Conservation (phyloP, 2,797 vertebrate genomes). For the Lacerta bilineata region DNA sequence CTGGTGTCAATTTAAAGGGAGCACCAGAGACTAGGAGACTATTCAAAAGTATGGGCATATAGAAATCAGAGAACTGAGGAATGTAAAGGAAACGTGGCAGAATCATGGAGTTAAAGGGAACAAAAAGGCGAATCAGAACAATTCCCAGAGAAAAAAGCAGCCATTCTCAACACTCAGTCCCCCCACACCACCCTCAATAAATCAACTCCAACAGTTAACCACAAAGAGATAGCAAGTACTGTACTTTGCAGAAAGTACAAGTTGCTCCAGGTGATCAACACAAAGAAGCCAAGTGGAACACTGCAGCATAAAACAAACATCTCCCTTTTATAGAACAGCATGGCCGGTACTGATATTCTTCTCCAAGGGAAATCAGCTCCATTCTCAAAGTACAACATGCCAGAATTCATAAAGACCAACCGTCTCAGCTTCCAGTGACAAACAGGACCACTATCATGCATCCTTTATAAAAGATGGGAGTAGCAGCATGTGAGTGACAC, state of each 20-base stretch:
- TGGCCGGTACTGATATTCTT: background rate
- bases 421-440: background rate
- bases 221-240: background rate
- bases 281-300: background rate
- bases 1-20: background rate
- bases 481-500: background rate
- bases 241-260: background rate
- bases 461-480: background rate
- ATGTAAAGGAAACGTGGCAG: too few relatives aligned
- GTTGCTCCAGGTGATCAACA: background rate
- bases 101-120: background rate
- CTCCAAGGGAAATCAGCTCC: background rate
- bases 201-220: background rate
- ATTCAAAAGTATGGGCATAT: background rate
- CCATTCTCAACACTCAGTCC: too few relatives aligned
- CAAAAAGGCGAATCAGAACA: background rate
- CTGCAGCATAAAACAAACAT: background rate
- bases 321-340: background rate
- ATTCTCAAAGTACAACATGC: background rate
- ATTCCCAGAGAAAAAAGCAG: background rate
- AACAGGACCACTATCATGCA: background rate
- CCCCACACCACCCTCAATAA: background rate
- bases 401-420: background rate
- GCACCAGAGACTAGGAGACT: background rate
- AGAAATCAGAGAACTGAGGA: background rate